Base-by-base conservation (phyloP, 2,797 vertebrate genomes). In the Threskiornis aethiopicus region DNA sequence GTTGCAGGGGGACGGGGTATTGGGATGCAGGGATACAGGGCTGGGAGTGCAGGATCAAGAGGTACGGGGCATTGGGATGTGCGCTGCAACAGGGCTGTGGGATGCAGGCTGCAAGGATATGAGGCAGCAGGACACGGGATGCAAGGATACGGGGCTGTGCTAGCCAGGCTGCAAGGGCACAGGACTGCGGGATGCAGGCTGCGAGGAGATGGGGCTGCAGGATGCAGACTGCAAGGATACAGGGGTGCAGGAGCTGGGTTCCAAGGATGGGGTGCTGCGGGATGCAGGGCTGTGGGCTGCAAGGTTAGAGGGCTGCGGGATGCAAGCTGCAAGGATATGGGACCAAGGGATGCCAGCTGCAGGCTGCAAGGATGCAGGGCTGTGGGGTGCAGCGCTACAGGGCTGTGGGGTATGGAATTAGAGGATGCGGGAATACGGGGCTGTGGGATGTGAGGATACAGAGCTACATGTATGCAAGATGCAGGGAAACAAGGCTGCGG, bases 41-140 rank as follows among this genome's bases (percentile, higher is more conserved):
- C 31, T 31, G 33, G 11, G 13, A 58, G 41, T 1, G 8, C 1
- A 11, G 24, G 52, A 62, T 51, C 13, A 37, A 66, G 28, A 0
- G 0, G 1, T 31, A 12, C 4, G 0, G n/a, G 4, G 28, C 51
- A 66, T 13, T n/a, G 54, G 49, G 58, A 41, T 41, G n/a, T 42
- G 46, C 0, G 0, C 20, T 80, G 31, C 14, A 8, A n/a, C 8
- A 1, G 47, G 24, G 51, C 47, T 87, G 14, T 20, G 24, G 73
- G 37, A 22, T 16, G 12, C 47, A 54, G 29, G 52, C 9, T 66
- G 66, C 4, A 0, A 17, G 14, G 47, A 35, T 28, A 49, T 1
- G 10, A 57, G 58, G 29, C 59, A 49, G 22, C 0, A 1, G 49
- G 29, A 21, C 21, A 4, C 5, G 9, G 73, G n/a, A 24, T 89